These are phyloP conservation scores for Melanostoma mellinum DNA, from an alignment of 2,888 invertebrate species.

Conservation along the genomic window DNA sequence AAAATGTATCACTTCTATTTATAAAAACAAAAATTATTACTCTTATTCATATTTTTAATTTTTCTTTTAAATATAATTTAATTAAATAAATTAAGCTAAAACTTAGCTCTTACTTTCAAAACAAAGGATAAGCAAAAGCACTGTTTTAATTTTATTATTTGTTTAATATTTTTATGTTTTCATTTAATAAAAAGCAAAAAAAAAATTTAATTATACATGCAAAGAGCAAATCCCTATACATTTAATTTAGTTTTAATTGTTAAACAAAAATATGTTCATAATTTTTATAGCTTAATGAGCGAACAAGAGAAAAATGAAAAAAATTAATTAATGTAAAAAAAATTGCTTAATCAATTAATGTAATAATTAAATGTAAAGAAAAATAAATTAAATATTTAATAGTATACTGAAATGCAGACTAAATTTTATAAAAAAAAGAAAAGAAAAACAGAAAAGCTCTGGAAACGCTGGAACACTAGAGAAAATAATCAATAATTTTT, in stretches of 20 bases:
- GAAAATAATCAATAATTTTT: slow-evolving; percentile 46
- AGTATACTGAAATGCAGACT: slow-evolving; percentile 59
- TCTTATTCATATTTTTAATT: slow-evolving; percentile 61
- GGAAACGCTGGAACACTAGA: background rate
- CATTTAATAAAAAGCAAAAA: slow-evolving; percentile 23
- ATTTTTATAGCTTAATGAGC: slow-evolving; percentile 56
- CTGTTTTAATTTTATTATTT: slow-evolving; percentile 56
- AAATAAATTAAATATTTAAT: slow-evolving; percentile 26
- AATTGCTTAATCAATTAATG: slow-evolving; percentile 52
- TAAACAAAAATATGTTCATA: slow-evolving; percentile 52
- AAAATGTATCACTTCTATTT: slow-evolving; percentile 67
- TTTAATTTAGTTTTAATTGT: slow-evolving; percentile 63
- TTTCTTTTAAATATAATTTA: slow-evolving; percentile 64
- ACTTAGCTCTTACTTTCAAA: slow-evolving; percentile 67
- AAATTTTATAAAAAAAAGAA: slow-evolving; percentile 59
- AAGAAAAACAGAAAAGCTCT: slow-evolving; percentile 32
- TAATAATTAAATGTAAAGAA: slow-evolving; percentile 54
- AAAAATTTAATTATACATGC: slow-evolving; percentile 31
- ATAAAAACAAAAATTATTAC: slow-evolving; percentile 49
- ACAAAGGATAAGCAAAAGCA: slow-evolving; percentile 43
- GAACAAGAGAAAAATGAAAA: slow-evolving; percentile 24
- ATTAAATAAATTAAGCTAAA: slow-evolving; percentile 70
- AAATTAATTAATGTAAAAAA: slow-evolving; percentile 35
- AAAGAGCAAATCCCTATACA: slow-evolving; percentile 56
- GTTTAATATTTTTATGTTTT: slow-evolving; percentile 25